Percentiles rank a stretch among this genome's conserved stretches.
Evolutionary conservation across 2,113 vertebrate species (phyloP).

Genomic region (Pithys albifrons): DNA sequence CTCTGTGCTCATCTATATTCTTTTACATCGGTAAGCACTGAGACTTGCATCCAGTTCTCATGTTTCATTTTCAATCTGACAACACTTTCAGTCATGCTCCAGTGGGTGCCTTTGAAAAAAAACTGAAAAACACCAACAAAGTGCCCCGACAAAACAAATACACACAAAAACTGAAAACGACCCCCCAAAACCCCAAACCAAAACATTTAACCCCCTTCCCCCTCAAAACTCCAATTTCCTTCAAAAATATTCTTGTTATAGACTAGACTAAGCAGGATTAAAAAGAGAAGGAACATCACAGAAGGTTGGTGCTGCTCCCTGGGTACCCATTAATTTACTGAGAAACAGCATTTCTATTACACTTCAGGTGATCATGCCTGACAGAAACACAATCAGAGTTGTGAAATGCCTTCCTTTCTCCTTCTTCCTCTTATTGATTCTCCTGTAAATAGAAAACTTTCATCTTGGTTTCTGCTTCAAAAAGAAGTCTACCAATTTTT

Average conservation of each 20-base stretch:
- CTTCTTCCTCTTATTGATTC: background rate
- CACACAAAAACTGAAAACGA: background rate
- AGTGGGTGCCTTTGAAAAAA: background rate
- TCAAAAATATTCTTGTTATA: background rate
- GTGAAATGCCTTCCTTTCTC: background rate
- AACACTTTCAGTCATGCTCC: background rate
- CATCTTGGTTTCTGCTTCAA: background rate
- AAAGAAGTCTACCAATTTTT: background rate
- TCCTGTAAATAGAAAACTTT: background rate
- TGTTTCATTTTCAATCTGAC: background rate
- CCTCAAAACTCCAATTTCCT: background rate
- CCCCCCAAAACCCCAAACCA: fast-evolving
- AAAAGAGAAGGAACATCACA: background rate
- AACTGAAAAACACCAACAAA: background rate
- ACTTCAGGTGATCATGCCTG: background rate
- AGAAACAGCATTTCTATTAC: background rate
- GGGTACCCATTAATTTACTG: background rate
- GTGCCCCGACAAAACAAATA: background rate
- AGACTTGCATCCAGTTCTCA: background rate
- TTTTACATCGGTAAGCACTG: background rate
- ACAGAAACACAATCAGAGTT: background rate
- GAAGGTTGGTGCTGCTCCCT: background rate
- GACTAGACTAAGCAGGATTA: background rate
- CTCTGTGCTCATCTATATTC: background rate
- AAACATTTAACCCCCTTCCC: background rate